These are phyloP conservation scores for Misgurnus mizolepis DNA, from an alignment of 2,113 vertebrate species.

Conservation along the genomic window DNA sequence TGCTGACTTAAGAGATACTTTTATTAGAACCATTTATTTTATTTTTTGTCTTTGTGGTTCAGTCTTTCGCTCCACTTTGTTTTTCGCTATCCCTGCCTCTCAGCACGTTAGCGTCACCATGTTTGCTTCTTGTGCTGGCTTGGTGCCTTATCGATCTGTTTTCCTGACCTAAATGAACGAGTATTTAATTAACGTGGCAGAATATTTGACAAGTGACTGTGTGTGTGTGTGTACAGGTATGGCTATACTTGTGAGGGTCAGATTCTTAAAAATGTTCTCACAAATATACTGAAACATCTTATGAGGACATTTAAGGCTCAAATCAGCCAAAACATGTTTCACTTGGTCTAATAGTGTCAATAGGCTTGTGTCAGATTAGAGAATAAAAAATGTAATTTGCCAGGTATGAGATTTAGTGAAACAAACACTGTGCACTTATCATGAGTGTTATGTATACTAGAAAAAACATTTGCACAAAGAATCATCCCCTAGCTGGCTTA, in stretches of 20 bases:
- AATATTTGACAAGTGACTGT: slow-evolving; percentile 42
- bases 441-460: slow-evolving; percentile 47
- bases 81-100: slow-evolving; percentile 30
- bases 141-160: slow-evolving; percentile 71
- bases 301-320: too few species aligned
- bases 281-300: too few species aligned
- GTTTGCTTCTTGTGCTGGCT: slow-evolving; percentile 66
- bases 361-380: too few species aligned
- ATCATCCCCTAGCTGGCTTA: slow-evolving; percentile 51
- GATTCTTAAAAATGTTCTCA: too few species aligned
- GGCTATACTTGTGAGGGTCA: too few species aligned
- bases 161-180: slow-evolving; percentile 57
- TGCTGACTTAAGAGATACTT: slow-evolving; percentile 75
- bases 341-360: too few species aligned
- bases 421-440: slow-evolving; percentile 55
- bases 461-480: slow-evolving; percentile 72
- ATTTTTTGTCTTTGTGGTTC: not conserved
- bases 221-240: not conserved
- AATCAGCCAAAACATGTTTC: too few species aligned
- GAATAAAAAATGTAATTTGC: too few species aligned
- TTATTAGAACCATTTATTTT: not conserved
- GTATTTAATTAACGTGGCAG: slow-evolving; percentile 53
- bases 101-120: slow-evolving; percentile 62
- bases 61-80: not conserved
- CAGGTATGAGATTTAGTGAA: too few species aligned